phyloP scores from a whole-genome alignment of 2,888 invertebrate species.

The Arrhopalites spinosus region DNA sequence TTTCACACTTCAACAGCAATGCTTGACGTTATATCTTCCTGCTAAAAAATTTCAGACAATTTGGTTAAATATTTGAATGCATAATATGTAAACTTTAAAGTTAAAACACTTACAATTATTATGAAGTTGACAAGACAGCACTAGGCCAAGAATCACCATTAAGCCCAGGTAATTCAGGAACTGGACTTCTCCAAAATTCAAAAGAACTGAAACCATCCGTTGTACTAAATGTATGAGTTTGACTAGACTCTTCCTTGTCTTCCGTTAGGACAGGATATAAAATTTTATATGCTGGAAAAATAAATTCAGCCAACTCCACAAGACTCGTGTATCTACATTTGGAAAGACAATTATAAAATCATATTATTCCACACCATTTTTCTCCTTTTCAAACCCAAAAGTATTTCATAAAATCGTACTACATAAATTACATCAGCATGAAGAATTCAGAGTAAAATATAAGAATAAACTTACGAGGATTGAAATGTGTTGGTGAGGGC shows the following conservation, averaged over 20 bases:
- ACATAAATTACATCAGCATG: background rate
- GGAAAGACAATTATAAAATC: too few species aligned
- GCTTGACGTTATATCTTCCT: too few species aligned
- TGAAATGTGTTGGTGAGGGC: conserved; percentile 96
- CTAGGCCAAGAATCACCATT: too few species aligned
- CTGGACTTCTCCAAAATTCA: conserved; percentile 90
- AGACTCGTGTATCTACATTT: conserved; percentile 83
- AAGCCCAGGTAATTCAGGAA: conserved; percentile 60
- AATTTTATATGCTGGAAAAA: conserved; percentile 73
- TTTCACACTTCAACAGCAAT: too few species aligned
- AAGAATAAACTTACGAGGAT: conserved; percentile 85
- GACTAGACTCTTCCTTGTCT: background rate
- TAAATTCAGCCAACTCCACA: conserved; percentile 91
- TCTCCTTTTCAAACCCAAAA: background rate
- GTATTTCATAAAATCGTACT: background rate
- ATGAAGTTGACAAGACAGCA: too few species aligned
- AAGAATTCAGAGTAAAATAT: too few species aligned
- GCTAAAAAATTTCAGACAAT: too few species aligned
- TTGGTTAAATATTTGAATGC: too few species aligned
- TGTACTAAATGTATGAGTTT: conserved; percentile 39
- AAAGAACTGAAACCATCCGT: conserved; percentile 79
- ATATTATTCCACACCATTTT: too few species aligned
- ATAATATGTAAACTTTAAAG: too few species aligned
- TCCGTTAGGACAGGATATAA: background rate
- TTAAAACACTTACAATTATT: too few species aligned